Base-by-base conservation (phyloP, 2,797 vertebrate species). In the Gorsachius magnificus region DNA sequence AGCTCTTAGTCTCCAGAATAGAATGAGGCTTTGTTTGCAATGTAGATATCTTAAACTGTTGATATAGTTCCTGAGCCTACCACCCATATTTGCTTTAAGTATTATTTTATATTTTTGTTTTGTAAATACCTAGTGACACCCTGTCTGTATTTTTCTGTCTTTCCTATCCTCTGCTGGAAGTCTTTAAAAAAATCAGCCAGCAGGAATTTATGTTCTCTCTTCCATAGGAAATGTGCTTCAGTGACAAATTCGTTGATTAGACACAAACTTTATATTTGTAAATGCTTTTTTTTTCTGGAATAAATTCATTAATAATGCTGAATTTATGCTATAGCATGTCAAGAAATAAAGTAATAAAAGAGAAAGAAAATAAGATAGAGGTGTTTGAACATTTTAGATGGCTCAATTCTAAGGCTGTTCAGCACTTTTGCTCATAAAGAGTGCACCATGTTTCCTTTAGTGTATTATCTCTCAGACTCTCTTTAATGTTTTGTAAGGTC, bases 301-400 rank as follows among this genome's bases (percentile, higher is more conserved):
- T 24, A 5, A 95, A 48, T 95, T 89, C 14, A 96, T 94, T 94
- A 96, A 93, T 88, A 87, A 94, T 83, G 7, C 15, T 92, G 38
- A 70, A 13, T 89, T 89, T 60, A 75, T 69, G 66, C 36, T 57
- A 87, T 8, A 50, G 14, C n/a, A 16, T 58, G 22, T 89, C 71
- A 91, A 86, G 19, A 89, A 53, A 54, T 21, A 79, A 93, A 80
- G 13, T 13, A 83, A 81, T 83, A 74, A 80, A 89, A 81, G 41
- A 77, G 11, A 35, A 9, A 57, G 53, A 83, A 63, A 92, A 92
- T 75, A 71, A 87, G 65, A 46, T 5, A 68, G 21, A 89, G 12
- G 63, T 71, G 51, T 80, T 13, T 68, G 51, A 88, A 83, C 13
- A 6, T 95, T 93, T 50, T 17, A 41, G 5, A 77, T 56, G 56